Evolutionary conservation across 2,888 invertebrate species (phyloP).

Genomic region (Sarcophaga subvicina): DNA sequence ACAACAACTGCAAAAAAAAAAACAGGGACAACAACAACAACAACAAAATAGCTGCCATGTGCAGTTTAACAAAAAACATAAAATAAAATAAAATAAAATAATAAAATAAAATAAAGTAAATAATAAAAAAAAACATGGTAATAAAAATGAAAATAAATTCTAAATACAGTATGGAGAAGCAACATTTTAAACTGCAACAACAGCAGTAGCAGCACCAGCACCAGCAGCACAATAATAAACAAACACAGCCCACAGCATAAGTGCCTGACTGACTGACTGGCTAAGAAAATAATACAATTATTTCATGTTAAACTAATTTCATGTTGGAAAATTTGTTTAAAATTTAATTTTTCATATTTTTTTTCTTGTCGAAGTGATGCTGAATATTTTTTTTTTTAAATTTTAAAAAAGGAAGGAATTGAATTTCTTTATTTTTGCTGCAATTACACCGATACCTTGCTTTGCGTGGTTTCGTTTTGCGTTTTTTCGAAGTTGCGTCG

Average conservation of each 20-base stretch:
- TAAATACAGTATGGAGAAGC: background rate
- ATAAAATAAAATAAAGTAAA: constrained; percentile 18
- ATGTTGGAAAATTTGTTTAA: constrained; percentile 1
- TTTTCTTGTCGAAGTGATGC: background rate
- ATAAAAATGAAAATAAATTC: constrained; percentile 36
- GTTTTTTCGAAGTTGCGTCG: no score
- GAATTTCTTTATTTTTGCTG: no score
- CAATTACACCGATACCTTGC: no score
- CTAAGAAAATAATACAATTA: constrained; percentile 61
- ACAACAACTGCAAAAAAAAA: constrained; percentile 31
- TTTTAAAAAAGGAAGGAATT: background rate
- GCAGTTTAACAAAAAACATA: constrained; percentile 28
- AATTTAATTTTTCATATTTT: background rate
- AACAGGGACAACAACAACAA: constrained; percentile 30
- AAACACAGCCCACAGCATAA: constrained; percentile 19
- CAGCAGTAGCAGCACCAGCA: constrained; percentile 4
- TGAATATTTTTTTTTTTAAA: background rate
- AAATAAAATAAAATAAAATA: background rate
- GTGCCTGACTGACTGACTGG: constrained; percentile 55
- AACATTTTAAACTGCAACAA: background rate
- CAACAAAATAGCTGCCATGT: constrained; percentile 32
- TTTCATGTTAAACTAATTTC: constrained; percentile 57
- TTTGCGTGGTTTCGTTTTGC: no score
- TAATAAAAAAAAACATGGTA: constrained; percentile 16
- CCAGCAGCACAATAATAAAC: background rate